Conservation (phyloP, 2,113 vertebrate genomes). For the Microtus oregoni region DNA sequence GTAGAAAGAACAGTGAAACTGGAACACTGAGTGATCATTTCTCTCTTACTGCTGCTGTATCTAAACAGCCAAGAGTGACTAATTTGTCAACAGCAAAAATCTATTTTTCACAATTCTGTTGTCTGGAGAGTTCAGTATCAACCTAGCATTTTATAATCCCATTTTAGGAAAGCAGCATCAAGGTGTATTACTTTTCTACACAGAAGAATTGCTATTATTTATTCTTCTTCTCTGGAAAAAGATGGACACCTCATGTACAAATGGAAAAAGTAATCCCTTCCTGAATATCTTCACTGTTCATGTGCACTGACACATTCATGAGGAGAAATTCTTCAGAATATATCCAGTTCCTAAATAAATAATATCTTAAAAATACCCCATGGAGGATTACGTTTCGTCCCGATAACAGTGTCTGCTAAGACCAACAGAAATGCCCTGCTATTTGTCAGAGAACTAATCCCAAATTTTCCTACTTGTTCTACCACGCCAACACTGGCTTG, state of each 20-base stretch:
- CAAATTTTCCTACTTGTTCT: not conserved
- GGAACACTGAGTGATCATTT: not conserved
- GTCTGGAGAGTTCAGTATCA: not conserved
- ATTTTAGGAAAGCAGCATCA: too few species aligned
- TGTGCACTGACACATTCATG: not conserved
- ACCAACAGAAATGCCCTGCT: not conserved
- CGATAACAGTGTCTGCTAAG: accelerated
- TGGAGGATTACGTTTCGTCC: not conserved
- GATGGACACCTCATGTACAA: too few species aligned
- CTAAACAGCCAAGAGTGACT: too few species aligned
- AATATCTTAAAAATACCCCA: not conserved
- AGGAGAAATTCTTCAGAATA: not conserved
- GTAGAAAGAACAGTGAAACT: not conserved
- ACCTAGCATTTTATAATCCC: not conserved
- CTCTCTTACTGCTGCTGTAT: not conserved
- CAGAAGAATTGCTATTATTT: not conserved
- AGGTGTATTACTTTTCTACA: not conserved
- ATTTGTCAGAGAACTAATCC: not conserved
- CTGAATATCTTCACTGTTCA: not conserved
- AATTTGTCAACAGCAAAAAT: not conserved
- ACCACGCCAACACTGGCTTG: too few species aligned
- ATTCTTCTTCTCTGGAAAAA: not conserved
- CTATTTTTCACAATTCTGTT: not conserved
- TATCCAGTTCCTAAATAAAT: accelerated
- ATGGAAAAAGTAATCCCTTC: not conserved